Evolutionary conservation across 2,113 vertebrate species (phyloP).

Genomic region (Oryzias curvinotus): DNA sequence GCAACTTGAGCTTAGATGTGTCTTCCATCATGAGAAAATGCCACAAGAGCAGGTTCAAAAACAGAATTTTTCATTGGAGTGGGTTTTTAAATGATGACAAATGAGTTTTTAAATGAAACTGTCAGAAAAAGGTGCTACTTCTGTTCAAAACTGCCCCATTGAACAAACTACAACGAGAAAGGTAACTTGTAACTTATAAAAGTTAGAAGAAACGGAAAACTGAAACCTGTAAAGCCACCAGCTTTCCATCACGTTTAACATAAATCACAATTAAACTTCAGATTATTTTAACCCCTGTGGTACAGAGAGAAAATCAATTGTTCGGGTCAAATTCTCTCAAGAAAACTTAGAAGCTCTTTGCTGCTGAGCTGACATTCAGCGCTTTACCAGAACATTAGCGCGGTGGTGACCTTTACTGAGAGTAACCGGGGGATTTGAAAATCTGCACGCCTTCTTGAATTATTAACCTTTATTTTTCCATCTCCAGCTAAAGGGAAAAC

Average conservation of each 20-base stretch:
- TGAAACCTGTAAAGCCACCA: not conserved
- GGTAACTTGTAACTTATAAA: not conserved
- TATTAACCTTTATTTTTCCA: not conserved
- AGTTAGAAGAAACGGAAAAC: not conserved
- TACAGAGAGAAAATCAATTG: not conserved
- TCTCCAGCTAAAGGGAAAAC: fast-evolving
- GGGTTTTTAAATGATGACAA: too few species aligned
- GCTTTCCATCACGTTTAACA: not conserved
- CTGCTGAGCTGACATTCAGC: constrained; percentile 8
- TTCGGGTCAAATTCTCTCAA: constrained; percentile 12
- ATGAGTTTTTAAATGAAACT: too few species aligned
- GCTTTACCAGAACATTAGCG: not conserved
- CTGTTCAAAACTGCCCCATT: too few species aligned
- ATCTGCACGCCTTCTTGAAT: not conserved
- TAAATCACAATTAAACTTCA: too few species aligned
- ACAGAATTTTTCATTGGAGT: too few species aligned
- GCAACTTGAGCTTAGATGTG: too few species aligned
- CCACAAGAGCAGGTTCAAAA: too few species aligned
- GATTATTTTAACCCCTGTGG: too few species aligned
- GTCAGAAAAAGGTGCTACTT: too few species aligned
- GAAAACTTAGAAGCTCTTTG: not conserved
- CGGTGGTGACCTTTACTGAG: constrained; percentile 13
- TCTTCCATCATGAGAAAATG: too few species aligned
- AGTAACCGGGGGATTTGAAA: constrained; percentile 3
- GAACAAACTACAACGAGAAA: too few species aligned